phyloP scores from a whole-genome alignment of 1,140 invertebrate genomes.

The Pseudomyrmex sp. region DNA sequence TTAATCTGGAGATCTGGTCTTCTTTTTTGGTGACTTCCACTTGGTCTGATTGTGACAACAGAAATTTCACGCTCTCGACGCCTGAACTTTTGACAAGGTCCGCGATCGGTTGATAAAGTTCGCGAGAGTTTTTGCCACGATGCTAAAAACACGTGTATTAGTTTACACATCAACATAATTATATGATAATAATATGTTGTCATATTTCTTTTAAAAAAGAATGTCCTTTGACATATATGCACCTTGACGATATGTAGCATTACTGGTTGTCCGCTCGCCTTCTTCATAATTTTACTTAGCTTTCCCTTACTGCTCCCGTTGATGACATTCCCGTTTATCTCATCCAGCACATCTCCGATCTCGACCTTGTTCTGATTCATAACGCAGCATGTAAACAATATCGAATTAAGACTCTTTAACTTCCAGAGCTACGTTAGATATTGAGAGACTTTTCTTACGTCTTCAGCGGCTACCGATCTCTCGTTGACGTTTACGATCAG shows the following conservation, averaged over 20 bases:
- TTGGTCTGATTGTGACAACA: slow-evolving; percentile 61
- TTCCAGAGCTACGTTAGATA: slow-evolving; percentile 16
- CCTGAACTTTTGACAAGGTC: slow-evolving; percentile 77
- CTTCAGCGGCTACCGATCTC: slow-evolving; percentile 86
- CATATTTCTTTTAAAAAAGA: not conserved
- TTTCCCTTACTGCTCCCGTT: slow-evolving; percentile 83
- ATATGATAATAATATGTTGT: too few relatives aligned
- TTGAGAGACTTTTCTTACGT: slow-evolving; percentile 82
- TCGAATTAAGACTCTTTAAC: slow-evolving; percentile 1
- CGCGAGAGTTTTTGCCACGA: slow-evolving; percentile 74
- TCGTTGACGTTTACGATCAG: slow-evolving; percentile 85
- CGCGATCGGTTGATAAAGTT: slow-evolving; percentile 81
- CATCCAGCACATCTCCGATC: slow-evolving; percentile 88
- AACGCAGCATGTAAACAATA: slow-evolving; percentile 14
- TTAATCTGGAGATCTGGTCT: slow-evolving; percentile 28
- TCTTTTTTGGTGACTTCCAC: slow-evolving; percentile 24
- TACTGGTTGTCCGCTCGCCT: slow-evolving; percentile 84
- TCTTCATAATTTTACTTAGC: slow-evolving; percentile 85
- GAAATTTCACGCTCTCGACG: slow-evolving; percentile 73
- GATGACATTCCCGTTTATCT: slow-evolving; percentile 86
- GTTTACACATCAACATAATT: not conserved
- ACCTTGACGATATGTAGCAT: slow-evolving; percentile 87
- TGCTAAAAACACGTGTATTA: slow-evolving; percentile 66
- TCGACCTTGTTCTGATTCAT: slow-evolving; percentile 86
- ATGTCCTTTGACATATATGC: slow-evolving; percentile 26